These are phyloP conservation scores for Forbesichthys agassizii DNA, from an alignment of 2,113 vertebrate species.

Conservation along the genomic window DNA sequence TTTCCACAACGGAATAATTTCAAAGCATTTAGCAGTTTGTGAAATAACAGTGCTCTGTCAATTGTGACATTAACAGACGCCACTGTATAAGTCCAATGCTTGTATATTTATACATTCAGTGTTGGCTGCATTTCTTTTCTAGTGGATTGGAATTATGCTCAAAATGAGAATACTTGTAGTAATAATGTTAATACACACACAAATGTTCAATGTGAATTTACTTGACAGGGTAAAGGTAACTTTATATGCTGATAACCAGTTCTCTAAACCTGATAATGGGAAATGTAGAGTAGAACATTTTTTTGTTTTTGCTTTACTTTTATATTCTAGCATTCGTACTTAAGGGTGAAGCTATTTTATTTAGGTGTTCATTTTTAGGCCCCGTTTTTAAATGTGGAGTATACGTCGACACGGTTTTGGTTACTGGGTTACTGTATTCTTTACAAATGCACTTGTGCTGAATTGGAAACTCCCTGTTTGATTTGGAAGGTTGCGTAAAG, in stretches of 20 bases:
- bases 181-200: too few species aligned
- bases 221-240: slow-evolving; percentile 8
- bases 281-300: slow-evolving; percentile 1
- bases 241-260: background rate
- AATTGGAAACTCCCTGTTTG: slow-evolving; percentile 5
- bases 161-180: too few species aligned
- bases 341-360: background rate
- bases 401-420: background rate
- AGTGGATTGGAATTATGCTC: too few species aligned
- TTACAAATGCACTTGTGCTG: background rate
- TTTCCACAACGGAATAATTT: too few species aligned
- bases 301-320: background rate
- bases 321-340: background rate
- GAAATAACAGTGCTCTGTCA: too few species aligned
- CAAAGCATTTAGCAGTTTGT: too few species aligned
- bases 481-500: slow-evolving; percentile 1
- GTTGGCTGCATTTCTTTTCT: too few species aligned
- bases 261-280: background rate
- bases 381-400: background rate
- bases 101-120: too few species aligned
- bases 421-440: background rate
- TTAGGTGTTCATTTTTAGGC: background rate
- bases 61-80: too few species aligned
- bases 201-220: background rate
- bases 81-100: background rate